Conservation (phyloP, 30 jellyfish, hydroid and myxozoan species). For the Nemopilema nomurai region DNA sequence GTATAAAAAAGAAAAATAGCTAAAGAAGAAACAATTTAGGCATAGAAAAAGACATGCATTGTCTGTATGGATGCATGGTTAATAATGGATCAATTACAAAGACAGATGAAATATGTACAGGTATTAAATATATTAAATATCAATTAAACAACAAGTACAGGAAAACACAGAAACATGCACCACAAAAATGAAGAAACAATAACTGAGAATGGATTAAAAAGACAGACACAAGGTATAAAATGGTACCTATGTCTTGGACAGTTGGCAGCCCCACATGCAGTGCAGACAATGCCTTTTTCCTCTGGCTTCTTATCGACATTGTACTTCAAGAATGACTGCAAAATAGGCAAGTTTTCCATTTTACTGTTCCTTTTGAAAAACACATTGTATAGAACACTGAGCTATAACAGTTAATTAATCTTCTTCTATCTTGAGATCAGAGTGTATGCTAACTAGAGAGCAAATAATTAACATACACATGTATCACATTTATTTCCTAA, state of each 20-base stretch:
- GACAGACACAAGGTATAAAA: neutral
- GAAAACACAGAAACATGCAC: too few species aligned
- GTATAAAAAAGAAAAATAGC: neutral
- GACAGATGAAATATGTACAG: too few species aligned
- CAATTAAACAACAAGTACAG: too few species aligned
- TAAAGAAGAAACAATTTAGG: neutral
- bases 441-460: too few species aligned
- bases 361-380: neutral
- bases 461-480: too few species aligned
- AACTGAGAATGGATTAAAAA: too few species aligned
- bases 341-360: neutral
- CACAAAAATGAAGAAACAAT: too few species aligned
- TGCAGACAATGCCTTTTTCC: conserved; percentile 51
- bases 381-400: neutral
- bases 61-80: too few species aligned
- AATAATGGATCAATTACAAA: too few species aligned
- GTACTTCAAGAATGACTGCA: conserved; percentile 38
- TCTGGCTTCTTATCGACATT: conserved; percentile 6
- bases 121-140: too few species aligned
- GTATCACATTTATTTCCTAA: too few species aligned
- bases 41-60: too few species aligned
- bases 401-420: neutral
- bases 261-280: conserved; percentile 70
- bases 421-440: neutral
- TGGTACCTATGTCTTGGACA: conserved; percentile 89